phyloP scores from a whole-genome alignment of 1,140 invertebrate genomes.

The Bathynomus jamesi region DNA sequence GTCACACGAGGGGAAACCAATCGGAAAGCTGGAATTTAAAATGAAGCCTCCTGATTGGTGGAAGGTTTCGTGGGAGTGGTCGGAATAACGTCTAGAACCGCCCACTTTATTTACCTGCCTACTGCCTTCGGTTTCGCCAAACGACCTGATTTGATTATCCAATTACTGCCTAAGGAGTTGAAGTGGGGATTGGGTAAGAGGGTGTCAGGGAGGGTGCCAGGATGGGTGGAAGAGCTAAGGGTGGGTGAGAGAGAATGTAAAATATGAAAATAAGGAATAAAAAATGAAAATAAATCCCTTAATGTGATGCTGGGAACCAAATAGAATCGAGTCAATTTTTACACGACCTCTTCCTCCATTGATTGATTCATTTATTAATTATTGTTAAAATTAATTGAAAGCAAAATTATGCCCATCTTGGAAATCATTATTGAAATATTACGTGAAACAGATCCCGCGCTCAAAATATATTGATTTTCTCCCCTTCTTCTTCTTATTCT shows the following conservation, averaged over 20 bases:
- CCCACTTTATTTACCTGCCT: neutral
- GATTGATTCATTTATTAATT: neutral
- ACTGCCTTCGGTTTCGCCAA: neutral
- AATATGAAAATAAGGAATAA: neutral
- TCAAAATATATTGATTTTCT: neutral
- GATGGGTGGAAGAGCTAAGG: neutral
- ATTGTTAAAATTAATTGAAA: no score
- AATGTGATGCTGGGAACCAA: neutral
- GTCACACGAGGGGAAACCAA: slow-evolving; percentile 12
- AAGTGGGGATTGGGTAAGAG: neutral
- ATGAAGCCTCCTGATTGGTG: slow-evolving; percentile 12
- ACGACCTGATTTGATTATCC: slow-evolving; percentile 27
- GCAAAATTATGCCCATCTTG: no score
- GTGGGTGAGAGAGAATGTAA: neutral
- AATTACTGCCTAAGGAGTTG: slow-evolving; percentile 21
- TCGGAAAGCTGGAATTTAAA: neutral
- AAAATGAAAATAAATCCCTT: slow-evolving; percentile 4
- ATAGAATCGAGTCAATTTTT: neutral
- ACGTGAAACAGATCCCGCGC: neutral
- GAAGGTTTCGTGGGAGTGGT: neutral
- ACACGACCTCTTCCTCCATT: neutral
- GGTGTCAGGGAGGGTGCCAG: slow-evolving; percentile 1
- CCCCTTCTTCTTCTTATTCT: neutral
- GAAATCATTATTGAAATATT: no score
- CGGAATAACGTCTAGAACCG: neutral